Base-by-base conservation (phyloP, 2,888 invertebrate genomes). In the Drosophila aldrichi region DNA sequence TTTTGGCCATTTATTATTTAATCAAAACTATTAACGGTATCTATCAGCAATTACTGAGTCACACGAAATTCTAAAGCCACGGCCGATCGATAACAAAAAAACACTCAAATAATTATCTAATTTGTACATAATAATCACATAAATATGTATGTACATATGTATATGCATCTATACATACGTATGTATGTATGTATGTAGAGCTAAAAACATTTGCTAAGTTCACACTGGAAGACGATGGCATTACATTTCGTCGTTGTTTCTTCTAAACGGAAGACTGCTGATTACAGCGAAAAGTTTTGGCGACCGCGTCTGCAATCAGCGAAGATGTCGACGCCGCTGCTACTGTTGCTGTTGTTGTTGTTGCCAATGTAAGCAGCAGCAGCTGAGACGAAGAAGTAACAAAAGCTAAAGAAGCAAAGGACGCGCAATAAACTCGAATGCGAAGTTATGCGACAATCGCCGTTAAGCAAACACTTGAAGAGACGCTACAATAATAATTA, bases 81-180 rank as follows among this genome's bases (percentile, higher is more conserved):
- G 14, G 10, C 16, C 46, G 25, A 1, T 55, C 52, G 70, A 74
- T 70, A 56, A 59, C 16, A 38, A 48, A 10, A 8, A 16, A 10
- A 9, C 41, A n/a, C 36, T 34, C 12, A 22, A 43, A 29, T 32
- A 16, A 9, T 38, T 74, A 74, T 70, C 70, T 70, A 46, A 57
- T 41, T 18, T 46, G 14, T 18, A 52, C 56, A 41, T 25, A 38
- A 46, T 46, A 49, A 49, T 52, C 51, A 22, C 10, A 56, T 32
- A 43, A 3, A 56, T 22, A 43, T 20, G 43, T 2, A 32, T 7
- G 1, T 25, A 10, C 8, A 14, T 12, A 7, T 16, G 3, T 18
- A 43, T 3, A 2, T 25, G 43, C 22, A 22, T 22, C 3, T 22
- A 22, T 34, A 32, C 14, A 3, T 22, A 36, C 14, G 3, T 25